Evolutionary conservation across 2,113 vertebrate genomes (phyloP).

Genomic region (Sceloporus tristichus): DNA sequence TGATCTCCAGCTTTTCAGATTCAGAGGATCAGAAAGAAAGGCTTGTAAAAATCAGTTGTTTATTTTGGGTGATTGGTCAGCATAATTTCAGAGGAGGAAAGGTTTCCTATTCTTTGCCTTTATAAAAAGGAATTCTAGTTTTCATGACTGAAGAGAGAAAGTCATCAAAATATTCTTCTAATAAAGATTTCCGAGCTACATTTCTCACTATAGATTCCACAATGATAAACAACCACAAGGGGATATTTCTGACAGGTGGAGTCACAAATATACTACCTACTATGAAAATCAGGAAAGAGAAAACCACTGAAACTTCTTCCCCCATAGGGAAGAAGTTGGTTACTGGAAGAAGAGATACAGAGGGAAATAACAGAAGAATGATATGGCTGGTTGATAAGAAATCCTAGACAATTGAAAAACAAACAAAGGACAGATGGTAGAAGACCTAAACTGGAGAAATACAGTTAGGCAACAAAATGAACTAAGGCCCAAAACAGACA

Average conservation of each 20-base stretch:
- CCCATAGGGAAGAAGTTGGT: not conserved
- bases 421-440: not conserved
- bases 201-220: not conserved
- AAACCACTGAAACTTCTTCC: too few species aligned
- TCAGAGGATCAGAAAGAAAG: too few species aligned
- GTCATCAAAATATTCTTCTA: not conserved
- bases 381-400: not conserved
- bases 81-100: not conserved
- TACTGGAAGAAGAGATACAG: not conserved
- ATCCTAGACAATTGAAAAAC: not conserved
- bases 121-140: not conserved
- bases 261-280: not conserved
- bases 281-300: too few species aligned
- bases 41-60: too few species aligned
- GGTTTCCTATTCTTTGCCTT: not conserved
- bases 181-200: not conserved
- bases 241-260: not conserved
- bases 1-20: not conserved
- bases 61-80: not conserved
- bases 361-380: not conserved
- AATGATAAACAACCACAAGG: not conserved
- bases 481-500: too few species aligned
- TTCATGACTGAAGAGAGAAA: not conserved
- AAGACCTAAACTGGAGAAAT: not conserved
- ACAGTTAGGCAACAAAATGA: too few species aligned